Conservation (phyloP, 2,113 vertebrate species). For the Sclerurus mexicanus region DNA sequence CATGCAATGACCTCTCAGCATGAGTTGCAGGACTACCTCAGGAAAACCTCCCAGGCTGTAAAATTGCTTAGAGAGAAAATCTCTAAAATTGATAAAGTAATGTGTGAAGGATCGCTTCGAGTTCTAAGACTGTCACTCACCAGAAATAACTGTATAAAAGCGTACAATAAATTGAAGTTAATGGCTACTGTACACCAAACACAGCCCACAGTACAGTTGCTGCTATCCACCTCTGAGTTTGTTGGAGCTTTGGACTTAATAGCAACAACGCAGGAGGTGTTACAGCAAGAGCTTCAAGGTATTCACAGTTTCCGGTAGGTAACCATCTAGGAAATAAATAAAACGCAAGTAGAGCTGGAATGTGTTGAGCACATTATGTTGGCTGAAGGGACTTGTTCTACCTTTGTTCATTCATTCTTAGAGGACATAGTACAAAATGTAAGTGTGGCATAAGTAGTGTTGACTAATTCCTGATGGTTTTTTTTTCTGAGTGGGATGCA, state of each 20-base stretch:
- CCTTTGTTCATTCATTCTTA: not conserved
- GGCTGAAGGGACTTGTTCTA: not conserved
- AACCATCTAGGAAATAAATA: not conserved
- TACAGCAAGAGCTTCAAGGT: constrained; percentile 97
- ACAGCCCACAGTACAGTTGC: constrained; percentile 97
- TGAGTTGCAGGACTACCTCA: constrained; percentile 96
- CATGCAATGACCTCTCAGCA: constrained; percentile 99
- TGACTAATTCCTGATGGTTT: not conserved
- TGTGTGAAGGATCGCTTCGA: constrained; percentile 90
- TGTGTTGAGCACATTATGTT: not conserved
- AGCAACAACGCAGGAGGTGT: constrained; percentile 94
- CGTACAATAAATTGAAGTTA: constrained; percentile 93
- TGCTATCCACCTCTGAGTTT: constrained; percentile 94
- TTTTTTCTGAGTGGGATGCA: not conserved
- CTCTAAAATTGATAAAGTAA: constrained; percentile 86
- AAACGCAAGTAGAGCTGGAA: not conserved
- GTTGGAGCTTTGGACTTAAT: constrained; percentile 97
- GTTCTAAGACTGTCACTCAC: constrained; percentile 86
- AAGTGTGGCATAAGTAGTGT: not conserved
- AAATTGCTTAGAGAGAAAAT: constrained; percentile 89
- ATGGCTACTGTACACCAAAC: constrained; percentile 99
- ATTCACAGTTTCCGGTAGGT: constrained; percentile 94
- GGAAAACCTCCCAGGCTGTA: constrained; percentile 90
- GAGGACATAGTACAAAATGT: not conserved
- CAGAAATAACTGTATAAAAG: constrained; percentile 89